phyloP scores from a whole-genome alignment of 2,113 vertebrate species.

The Cricetomys ansorgei region DNA sequence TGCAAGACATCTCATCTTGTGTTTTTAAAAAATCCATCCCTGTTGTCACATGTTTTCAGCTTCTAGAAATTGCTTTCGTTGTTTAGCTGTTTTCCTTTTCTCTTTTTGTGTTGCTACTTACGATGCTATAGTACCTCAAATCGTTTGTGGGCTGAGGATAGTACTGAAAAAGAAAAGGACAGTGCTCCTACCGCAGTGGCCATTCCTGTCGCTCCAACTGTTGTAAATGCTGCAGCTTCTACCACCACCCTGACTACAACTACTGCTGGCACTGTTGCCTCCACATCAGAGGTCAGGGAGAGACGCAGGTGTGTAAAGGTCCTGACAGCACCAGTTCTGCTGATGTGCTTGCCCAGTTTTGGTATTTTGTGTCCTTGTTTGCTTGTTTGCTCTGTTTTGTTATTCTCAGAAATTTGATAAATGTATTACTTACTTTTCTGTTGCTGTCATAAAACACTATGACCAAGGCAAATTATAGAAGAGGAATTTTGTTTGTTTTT shows the following conservation, averaged over 20 bases:
- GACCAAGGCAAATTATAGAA: background rate
- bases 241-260: slow-evolving; percentile 92
- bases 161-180: slow-evolving; percentile 95
- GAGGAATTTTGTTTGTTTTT: too few relatives aligned
- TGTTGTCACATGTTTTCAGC: slow-evolving; percentile 85
- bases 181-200: slow-evolving; percentile 95
- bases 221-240: slow-evolving; percentile 95
- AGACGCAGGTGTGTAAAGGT: slow-evolving; percentile 96
- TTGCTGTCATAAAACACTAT: background rate
- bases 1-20: slow-evolving; percentile 77
- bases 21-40: slow-evolving; percentile 87
- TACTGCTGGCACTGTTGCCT: slow-evolving; percentile 93
- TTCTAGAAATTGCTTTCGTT: slow-evolving; percentile 89
- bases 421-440: background rate
- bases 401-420: background rate
- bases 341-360: slow-evolving; percentile 69
- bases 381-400: background rate
- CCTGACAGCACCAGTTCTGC: slow-evolving; percentile 80
- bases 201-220: slow-evolving; percentile 96
- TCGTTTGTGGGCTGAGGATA: slow-evolving; percentile 99
- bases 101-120: slow-evolving; percentile 91
- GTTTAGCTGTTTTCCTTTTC: slow-evolving; percentile 91
- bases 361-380: background rate
- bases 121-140: slow-evolving; percentile 88
- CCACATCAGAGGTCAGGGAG: slow-evolving; percentile 94